Percentiles rank a stretch among this genome's conserved stretches.
These are phyloP conservation scores for Salpingus planirostris DNA, from an alignment of 2,888 invertebrate species.

Conservation along the genomic window DNA sequence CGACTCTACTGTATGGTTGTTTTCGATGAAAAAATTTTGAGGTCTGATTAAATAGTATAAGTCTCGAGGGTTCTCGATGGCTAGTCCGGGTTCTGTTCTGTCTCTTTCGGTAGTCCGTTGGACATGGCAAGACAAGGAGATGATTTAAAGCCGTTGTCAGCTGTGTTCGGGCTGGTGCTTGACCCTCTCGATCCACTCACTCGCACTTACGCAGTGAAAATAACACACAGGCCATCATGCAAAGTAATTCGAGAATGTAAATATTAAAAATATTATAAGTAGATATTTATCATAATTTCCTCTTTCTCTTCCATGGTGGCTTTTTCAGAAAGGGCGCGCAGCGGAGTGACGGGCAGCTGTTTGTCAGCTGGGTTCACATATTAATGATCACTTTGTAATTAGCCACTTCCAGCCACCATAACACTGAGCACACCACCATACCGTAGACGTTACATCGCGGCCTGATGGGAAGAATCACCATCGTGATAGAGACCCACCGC, in stretches of 20 bases:
- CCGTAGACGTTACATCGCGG: too few relatives aligned
- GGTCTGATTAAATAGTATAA: too few relatives aligned
- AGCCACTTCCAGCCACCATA: slow-evolving; percentile 14
- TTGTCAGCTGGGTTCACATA: slow-evolving; percentile 39
- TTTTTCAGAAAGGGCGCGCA: slow-evolving; percentile 39
- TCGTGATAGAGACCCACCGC: too few relatives aligned
- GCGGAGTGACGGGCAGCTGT: slow-evolving; percentile 41
- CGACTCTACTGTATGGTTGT: too few relatives aligned
- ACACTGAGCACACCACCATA: slow-evolving; percentile 32
- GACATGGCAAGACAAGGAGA: slow-evolving; percentile 11
- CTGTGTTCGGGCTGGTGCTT: slow-evolving; percentile 11
- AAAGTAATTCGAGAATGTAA: slow-evolving; percentile 35
- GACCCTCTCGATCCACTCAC: slow-evolving; percentile 8
- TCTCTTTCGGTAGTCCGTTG: too few relatives aligned
- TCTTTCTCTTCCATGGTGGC: too few relatives aligned
- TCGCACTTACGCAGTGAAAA: too few relatives aligned
- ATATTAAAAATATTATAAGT: slow-evolving; percentile 39
- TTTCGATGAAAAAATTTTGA: too few relatives aligned
- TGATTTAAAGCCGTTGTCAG: slow-evolving; percentile 14
- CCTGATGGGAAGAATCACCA: too few relatives aligned
- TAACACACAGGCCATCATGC: slow-evolving; percentile 22
- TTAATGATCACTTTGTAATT: slow-evolving; percentile 44
- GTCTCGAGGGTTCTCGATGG: too few relatives aligned
- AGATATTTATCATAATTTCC: slow-evolving; percentile 42
- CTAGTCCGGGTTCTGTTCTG: too few relatives aligned